Evolutionary conservation across 2,113 vertebrate genomes (phyloP), one percentile per base, ranked within the genome.

Genomic region (Prunella fulvescens): DNA sequence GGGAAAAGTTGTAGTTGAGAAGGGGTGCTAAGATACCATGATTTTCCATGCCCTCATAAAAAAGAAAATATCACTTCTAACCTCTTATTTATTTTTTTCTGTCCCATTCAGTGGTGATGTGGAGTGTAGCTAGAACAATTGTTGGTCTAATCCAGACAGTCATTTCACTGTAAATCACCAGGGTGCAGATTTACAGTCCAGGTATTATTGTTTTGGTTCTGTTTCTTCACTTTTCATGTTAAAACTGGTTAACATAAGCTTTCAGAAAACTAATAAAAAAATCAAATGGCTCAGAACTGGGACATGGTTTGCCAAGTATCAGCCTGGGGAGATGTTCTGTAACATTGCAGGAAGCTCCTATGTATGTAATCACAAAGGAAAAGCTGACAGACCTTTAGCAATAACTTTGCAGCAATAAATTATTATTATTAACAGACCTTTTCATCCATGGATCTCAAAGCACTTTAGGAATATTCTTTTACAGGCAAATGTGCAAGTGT

Each of bases 21-120:
- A 84, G 48, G 31, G 57, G 47, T 81, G 64, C 69, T 92, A 45
- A 81, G 19, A 65, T 58, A 81, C 56, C 31, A 8, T n/a, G 72
- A 89, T 64, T 92, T 96, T 90, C 86, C 83, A 78, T 83, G 48
- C 45, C 28, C 86, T 93, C 65, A 86, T 48, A 33, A 72, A 81
- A 80, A 90, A 77, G 44, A 88, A 82, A 90, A 82, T 26, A 73
- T 37, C 4, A 25, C 23, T 92, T 91, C 65, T 89, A 51, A 16
- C 19, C 14, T 81, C 90, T 42, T 51, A 40, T 90, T 90, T 90
- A 39, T 51, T 88, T 92, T 93, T 76, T 87, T 92, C 61, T 53
- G 35, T 62, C 64, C 60, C 17, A 19, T 86, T 84, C 44, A 33
- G 22, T 42, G 29, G 7, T 71, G 76, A 58, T 58, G 31, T 74